Evolutionary conservation across 2,888 invertebrate genomes (phyloP), one percentile per base, ranked within the genome.

Genomic region (Agrotis clavis): DNA sequence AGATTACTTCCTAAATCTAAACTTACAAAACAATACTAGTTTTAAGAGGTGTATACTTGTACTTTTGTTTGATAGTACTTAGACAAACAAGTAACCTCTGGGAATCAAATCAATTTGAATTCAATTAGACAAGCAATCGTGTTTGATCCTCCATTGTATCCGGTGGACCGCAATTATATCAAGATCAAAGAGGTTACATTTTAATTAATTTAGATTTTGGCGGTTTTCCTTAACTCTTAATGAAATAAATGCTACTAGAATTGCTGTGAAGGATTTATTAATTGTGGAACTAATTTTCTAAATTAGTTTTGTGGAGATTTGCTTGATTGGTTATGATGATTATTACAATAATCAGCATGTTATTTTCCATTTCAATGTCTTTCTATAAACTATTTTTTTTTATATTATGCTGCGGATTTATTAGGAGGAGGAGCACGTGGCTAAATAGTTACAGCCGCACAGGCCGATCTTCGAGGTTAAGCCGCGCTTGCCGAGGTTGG

Each of bases 171-270:
- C 85, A 83, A 83, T 85, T 79, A 87, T 71, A 67, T 74, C 67
- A 72, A 79, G 84, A 83, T 82, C 83, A 83, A 83, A 87, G 41
- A 80, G 79, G 82, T 64, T 54, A 78, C 71, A 75, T 71, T 80
- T 77, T 74, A 79, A 86, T 85, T 81, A 82, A 81, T 79, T 69
- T 63, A 64, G 41, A 51, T 74, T 75, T 81, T 71, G 54, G 61
- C 60, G 62, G 64, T 70, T 75, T 65, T 50, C 30, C 53, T 74
- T 45, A 41, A 41, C 25, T 62, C 60, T 71, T 71, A 57, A 64
- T 60, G 74, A 66, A 66, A 35, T 47, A 64, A 67, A 53, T 16
- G 50, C 56, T 69, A 11, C 19, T 77, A 50, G 54, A 41, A 77
- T 71, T 45, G 50, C 25, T 61, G 63, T 53, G 50, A 77, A 72